These are phyloP conservation scores for Volucella bombylans DNA, from an alignment of 2,888 invertebrate species.

Conservation along the genomic window DNA sequence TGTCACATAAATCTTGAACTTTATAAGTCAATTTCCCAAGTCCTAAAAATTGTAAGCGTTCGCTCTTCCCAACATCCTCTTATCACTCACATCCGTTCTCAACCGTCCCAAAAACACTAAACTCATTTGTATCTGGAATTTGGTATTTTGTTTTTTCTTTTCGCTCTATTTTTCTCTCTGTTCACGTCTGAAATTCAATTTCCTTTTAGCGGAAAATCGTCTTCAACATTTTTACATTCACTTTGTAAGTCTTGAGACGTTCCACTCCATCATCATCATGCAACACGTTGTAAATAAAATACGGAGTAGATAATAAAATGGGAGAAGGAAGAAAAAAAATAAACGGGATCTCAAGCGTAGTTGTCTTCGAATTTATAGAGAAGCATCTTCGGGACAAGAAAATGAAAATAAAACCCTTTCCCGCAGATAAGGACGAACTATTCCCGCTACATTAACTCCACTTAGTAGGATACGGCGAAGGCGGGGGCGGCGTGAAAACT, in stretches of 20 bases:
- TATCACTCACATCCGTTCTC: slow-evolving; percentile 35
- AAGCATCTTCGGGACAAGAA: slow-evolving; percentile 8
- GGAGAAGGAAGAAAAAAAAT: background rate
- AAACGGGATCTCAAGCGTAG: slow-evolving; percentile 23
- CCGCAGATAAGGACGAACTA: slow-evolving; percentile 53
- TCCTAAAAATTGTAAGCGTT: slow-evolving; percentile 17
- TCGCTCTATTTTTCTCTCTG: background rate
- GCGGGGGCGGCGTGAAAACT: background rate
- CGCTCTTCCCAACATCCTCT: slow-evolving; percentile 12
- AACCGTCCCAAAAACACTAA: slow-evolving; percentile 50
- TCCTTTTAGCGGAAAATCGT: slow-evolving; percentile 66
- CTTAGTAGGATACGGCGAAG: slow-evolving; percentile 27
- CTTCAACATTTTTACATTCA: slow-evolving; percentile 48
- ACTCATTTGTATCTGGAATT: slow-evolving; percentile 40
- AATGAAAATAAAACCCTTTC: background rate
- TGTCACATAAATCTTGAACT: slow-evolving; percentile 43
- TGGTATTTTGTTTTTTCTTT: no score
- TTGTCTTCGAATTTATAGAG: slow-evolving; percentile 45
- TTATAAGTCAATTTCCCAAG: slow-evolving; percentile 64
- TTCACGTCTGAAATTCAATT: slow-evolving; percentile 63
- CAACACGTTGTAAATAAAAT: slow-evolving; percentile 63
- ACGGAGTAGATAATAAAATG: no score
- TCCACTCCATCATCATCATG: slow-evolving; percentile 58
- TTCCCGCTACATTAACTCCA: slow-evolving; percentile 64
- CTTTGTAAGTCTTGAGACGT: slow-evolving; percentile 11